phyloP scores from a whole-genome alignment of 2,888 invertebrate species.

The Ichneumoninae sp. region DNA sequence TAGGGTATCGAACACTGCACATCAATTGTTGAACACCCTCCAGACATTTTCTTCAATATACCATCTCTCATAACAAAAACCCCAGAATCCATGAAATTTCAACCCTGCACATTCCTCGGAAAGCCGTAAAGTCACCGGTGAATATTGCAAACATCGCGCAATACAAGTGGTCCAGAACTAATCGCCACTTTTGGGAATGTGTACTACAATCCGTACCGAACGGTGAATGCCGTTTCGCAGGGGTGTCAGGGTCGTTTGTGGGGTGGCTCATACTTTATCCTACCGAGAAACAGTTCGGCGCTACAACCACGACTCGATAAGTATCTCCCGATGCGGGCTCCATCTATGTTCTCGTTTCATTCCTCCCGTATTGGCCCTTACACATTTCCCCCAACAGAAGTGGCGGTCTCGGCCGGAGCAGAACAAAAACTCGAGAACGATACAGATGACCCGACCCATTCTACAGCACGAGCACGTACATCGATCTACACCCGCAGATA shows the following conservation, averaged over 20 bases:
- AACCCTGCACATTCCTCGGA: not conserved
- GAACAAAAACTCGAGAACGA: slow-evolving; percentile 48
- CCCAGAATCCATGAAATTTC: not conserved
- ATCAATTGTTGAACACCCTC: not conserved
- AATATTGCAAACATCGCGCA: slow-evolving; percentile 19
- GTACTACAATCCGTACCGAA: slow-evolving; percentile 20
- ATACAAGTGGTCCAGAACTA: slow-evolving; percentile 67
- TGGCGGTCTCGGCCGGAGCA: slow-evolving; percentile 33
- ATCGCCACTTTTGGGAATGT: slow-evolving; percentile 45
- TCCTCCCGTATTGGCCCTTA: slow-evolving; percentile 19
- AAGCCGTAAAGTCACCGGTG: not conserved
- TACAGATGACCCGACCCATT: slow-evolving; percentile 31
- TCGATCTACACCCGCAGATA: slow-evolving; percentile 25
- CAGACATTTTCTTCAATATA: not conserved
- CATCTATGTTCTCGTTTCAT: slow-evolving; percentile 32
- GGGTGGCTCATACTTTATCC: slow-evolving; percentile 67
- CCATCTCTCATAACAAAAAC: not conserved
- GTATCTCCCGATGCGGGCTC: slow-evolving; percentile 53
- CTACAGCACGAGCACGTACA: slow-evolving; percentile 29
- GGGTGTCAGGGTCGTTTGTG: slow-evolving; percentile 32
- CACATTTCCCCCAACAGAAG: slow-evolving; percentile 18
- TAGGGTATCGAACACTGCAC: not conserved
- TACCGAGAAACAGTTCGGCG: slow-evolving; percentile 66
- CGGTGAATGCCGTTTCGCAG: slow-evolving; percentile 14
- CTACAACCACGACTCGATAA: slow-evolving; percentile 52